Evolutionary conservation across 2,797 vertebrate species (phyloP), one percentile per base, ranked within the genome.

Genomic region (Rhinoraja longicauda): DNA sequence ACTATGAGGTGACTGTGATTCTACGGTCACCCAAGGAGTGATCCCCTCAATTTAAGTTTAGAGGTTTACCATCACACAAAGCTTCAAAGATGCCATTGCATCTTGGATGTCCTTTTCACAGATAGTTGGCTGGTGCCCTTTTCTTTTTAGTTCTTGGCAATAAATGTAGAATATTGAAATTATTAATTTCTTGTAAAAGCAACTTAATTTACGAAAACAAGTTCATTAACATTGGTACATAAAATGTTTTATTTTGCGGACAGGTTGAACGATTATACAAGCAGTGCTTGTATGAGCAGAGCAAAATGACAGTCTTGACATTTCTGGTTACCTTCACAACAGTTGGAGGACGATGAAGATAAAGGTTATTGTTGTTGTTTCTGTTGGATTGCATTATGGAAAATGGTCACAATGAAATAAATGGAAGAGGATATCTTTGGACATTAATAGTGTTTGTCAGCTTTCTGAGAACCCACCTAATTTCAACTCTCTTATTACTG

Each of bases 321-420:
- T 88, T 88, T 88, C n/a, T 88, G n/a, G 15, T 88, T 88, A 64
- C 21, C 81, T 67, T 36, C 32, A 88, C 84, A 67, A 88, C 84
- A 88, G 59, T 62, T 88, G 62, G 62, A n/a, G 1, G n/a, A 24
- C 21, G 84, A 88, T 32, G 7, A 88, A 67, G 64, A 21, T 36
- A 67, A 67, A 88, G 84, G 62, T 88, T 88, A 67, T 88, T 67
- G 4, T 86, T 86, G 62, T 59, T 84, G 53, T n/a, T 29, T 59
- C 53, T 84, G 81, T 67, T 67, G n/a, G n/a, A 1, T 88, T 88
- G 9, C n/a, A 88, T 88, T 32, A 67, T 19, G 59, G 64, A 64
- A 64, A 67, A 32, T 67, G 62, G 4, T 78, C 36, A 39, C 36
- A 78, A 62, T 21, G 53, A 64, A 88, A 78, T 39, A 67, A 67